These are phyloP conservation scores for Tetrapedia diversipes DNA, from an alignment of 2,888 invertebrate species.

Conservation along the genomic window DNA sequence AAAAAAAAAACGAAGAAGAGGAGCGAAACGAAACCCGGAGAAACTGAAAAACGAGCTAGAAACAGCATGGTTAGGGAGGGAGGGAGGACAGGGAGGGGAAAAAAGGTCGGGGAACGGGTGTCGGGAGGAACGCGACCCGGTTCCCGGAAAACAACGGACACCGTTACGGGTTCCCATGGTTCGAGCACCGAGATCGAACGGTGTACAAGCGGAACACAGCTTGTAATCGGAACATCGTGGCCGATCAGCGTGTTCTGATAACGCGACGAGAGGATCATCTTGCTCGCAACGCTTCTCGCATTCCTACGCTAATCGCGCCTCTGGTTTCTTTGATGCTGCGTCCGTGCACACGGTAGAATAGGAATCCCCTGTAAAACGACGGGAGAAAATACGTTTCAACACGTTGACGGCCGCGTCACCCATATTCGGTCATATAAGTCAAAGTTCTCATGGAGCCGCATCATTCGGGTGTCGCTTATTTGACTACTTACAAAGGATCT, in stretches of 20 bases:
- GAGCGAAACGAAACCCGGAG: too few relatives aligned
- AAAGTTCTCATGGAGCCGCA: too few relatives aligned
- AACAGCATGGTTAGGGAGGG: too few relatives aligned
- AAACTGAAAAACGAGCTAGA: too few relatives aligned
- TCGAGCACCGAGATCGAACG: constrained; percentile 23
- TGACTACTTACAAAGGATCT: too few relatives aligned
- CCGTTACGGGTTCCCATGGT: constrained; percentile 60
- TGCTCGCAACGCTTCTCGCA: constrained; percentile 44
- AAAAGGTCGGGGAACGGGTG: background rate
- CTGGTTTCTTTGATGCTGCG: constrained; percentile 7
- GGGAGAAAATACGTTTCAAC: too few relatives aligned
- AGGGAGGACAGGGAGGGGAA: background rate
- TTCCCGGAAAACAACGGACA: constrained; percentile 62
- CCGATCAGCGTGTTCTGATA: constrained; percentile 45
- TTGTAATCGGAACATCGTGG: constrained; percentile 54
- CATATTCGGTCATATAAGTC: too few relatives aligned
- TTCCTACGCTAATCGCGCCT: constrained; percentile 46
- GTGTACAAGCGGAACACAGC: constrained; percentile 19
- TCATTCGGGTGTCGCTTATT: too few relatives aligned
- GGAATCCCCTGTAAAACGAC: too few relatives aligned
- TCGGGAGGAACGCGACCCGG: constrained; percentile 46
- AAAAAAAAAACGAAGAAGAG: background rate
- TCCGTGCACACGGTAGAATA: too few relatives aligned
- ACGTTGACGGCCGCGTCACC: too few relatives aligned
- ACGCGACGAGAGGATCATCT: constrained; percentile 51